A percentile compares a stretch with the other conserved stretches of the same genome.
phyloP scores from a whole-genome alignment of 1,140 invertebrate species.

The Arctopsyche grandis region DNA sequence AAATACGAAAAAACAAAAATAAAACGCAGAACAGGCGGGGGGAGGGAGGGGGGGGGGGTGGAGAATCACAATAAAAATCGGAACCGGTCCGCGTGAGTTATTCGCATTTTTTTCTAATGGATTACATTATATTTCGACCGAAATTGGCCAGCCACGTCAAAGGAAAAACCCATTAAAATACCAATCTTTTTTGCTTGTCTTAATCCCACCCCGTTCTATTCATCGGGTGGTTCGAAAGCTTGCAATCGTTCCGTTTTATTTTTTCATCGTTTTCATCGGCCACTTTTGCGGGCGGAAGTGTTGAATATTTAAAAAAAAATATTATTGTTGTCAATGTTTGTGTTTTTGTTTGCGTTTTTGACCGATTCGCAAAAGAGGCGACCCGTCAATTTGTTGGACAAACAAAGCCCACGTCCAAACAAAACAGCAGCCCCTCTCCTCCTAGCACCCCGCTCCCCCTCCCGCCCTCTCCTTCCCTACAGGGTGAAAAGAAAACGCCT shows the following conservation, averaged over 20 bases:
- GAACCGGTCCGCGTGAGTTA: neutral
- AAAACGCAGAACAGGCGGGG: neutral
- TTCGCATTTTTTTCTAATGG: constrained; percentile 26
- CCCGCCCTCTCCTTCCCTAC: too few species aligned
- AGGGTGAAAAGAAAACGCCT: constrained; percentile 40
- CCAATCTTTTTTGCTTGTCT: neutral
- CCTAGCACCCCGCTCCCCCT: neutral
- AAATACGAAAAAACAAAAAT: too few species aligned
- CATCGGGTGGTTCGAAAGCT: too few species aligned
- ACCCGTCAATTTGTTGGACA: constrained; percentile 43
- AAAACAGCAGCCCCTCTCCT: constrained; percentile 25
- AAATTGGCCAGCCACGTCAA: neutral
- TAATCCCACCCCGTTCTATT: neutral
- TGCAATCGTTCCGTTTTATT: too few species aligned
- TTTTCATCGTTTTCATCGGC: neutral
- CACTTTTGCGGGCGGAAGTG: neutral
- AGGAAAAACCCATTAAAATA: constrained; percentile 8
- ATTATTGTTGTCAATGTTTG: neutral
- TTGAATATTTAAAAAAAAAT: neutral
- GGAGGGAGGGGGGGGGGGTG: neutral
- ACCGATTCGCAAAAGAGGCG: constrained; percentile 3
- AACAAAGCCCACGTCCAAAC: constrained; percentile 40
- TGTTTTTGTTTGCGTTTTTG: constrained; percentile 5
- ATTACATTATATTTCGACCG: constrained; percentile 20
- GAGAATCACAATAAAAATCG: neutral